Base-by-base conservation (phyloP, 2,888 invertebrate species). In the Leucophenga montana region DNA sequence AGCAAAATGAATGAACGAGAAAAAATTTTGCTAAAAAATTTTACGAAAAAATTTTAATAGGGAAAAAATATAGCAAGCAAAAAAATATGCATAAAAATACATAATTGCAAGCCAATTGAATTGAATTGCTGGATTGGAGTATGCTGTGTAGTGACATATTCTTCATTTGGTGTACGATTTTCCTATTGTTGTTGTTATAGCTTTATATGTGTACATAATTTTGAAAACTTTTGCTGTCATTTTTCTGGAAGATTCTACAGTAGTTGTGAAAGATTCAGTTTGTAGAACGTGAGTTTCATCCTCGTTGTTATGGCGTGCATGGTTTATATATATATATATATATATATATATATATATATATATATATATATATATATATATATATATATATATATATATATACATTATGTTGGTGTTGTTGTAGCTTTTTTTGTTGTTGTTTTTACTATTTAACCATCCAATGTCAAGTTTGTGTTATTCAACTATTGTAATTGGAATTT, bases 191-290 rank as follows among this genome's bases (percentile, higher is more conserved):
- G 50, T 69, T 68, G 68, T 44, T 71, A 78, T 72, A 77, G 13
- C 8, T 16, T 22, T 69, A 31, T 50, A 14, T 39, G 13, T 16
- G 33, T 33, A 5, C 8, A 33, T 33, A 3, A 5, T 33, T 33
- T 33, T 39, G 39, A 66, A 39, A 31, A 22, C 8, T 69, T 65
- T 62, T 18, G 16, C n/a, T 53, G 1, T 53, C 14, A 20, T 4
- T 18, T 18, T 54, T 54, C 54, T 54, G 54, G 54, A 54, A 20
- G 18, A 80, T 11, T 54, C 54, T 54, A 39, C 66, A 65, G 75
- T 66, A 69, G 79, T 77, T 73, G 71, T 81, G 82, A 79, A 83
- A 81, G 77, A 66, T 31, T 69, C 48, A 61, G 69, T 27, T 50
- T 50, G 69, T 54, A 72, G 56, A 39, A 39, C 31, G 22, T 22